These are phyloP conservation scores for Dichetophora obliterata DNA, from an alignment of 2,888 invertebrate genomes.

Conservation along the genomic window DNA sequence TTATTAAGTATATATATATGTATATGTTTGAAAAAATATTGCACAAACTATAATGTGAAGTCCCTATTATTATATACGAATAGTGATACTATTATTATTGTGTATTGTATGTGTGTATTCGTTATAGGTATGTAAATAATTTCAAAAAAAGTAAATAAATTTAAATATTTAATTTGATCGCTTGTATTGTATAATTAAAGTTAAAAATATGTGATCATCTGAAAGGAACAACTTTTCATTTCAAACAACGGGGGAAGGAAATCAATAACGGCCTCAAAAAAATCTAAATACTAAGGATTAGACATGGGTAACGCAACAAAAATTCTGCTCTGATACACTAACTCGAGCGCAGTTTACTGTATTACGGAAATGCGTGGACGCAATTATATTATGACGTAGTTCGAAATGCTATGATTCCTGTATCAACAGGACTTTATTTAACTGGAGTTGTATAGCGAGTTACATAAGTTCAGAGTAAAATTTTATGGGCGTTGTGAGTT, in stretches of 20 bases:
- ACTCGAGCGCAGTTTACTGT: too few species aligned
- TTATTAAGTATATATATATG: constrained; percentile 2
- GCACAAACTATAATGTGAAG: constrained; percentile 44
- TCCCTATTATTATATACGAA: constrained; percentile 2
- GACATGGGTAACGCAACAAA: too few species aligned
- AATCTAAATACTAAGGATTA: background rate
- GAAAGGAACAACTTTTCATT: background rate
- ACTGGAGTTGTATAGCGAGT: too few species aligned
- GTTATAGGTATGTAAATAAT: constrained; percentile 1
- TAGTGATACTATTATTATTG: background rate
- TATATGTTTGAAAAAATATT: constrained; percentile 44
- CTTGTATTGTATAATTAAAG: background rate
- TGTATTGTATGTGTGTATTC: constrained; percentile 31
- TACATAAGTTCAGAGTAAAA: too few species aligned
- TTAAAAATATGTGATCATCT: background rate
- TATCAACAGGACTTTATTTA: too few species aligned
- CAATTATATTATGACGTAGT: too few species aligned
- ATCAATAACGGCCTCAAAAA: background rate
- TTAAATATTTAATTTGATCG: constrained; percentile 16
- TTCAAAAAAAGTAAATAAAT: constrained; percentile 37
- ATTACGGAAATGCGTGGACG: too few species aligned
- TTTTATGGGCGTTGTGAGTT: too few species aligned
- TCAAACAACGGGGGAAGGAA: background rate
- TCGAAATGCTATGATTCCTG: too few species aligned
- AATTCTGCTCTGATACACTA: too few species aligned